Conservation (phyloP, 2,888 invertebrate species). For the Ophion ellenae region DNA sequence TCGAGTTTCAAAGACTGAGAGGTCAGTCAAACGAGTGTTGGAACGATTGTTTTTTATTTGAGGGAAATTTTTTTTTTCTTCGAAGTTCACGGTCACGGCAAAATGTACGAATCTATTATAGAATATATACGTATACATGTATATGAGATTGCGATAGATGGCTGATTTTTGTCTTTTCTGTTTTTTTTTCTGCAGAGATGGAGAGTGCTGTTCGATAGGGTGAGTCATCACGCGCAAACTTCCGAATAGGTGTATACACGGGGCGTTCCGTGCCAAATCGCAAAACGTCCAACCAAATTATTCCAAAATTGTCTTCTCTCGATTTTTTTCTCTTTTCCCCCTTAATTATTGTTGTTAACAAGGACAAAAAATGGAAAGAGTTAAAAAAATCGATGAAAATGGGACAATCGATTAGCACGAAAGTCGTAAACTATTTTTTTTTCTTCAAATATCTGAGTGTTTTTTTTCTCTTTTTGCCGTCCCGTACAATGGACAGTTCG, state of each 20-base stretch:
- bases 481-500: constrained; percentile 88
- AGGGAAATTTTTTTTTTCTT: neutral
- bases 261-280: neutral
- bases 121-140: neutral
- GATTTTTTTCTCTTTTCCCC: neutral
- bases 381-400: constrained; percentile 13
- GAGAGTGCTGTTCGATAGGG: constrained; percentile 94
- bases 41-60: neutral
- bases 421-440: neutral
- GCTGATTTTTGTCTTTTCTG: constrained; percentile 39
- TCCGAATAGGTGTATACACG: neutral
- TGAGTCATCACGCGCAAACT: constrained; percentile 77
- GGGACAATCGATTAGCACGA: constrained; percentile 55
- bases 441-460: constrained; percentile 4
- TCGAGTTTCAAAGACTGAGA: too few relatives aligned
- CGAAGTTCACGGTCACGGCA: too few relatives aligned
- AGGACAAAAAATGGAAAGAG: neutral
- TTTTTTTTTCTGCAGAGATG: constrained; percentile 89
- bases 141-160: neutral
- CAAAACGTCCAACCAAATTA: neutral
- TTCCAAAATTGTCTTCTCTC: neutral
- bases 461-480: neutral
- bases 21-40: too few relatives aligned
- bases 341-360: constrained; percentile 1
- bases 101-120: neutral